These are phyloP conservation scores for Talpa occidentalis DNA, from an alignment of 2,113 vertebrate genomes.

Conservation along the genomic window DNA sequence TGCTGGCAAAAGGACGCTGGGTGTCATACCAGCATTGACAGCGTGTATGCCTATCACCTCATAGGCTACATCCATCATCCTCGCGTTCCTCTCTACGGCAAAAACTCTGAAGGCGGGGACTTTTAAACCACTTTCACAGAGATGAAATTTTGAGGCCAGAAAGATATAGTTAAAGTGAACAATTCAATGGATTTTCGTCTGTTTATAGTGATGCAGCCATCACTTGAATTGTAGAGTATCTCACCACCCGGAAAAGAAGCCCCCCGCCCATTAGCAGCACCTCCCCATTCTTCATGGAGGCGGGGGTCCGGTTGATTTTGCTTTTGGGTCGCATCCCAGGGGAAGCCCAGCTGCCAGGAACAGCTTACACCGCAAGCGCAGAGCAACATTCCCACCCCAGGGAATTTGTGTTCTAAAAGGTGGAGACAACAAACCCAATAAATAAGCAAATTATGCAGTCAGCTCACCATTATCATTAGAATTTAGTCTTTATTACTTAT, in stretches of 20 bases:
- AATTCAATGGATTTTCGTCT: background rate
- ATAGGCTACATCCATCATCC: background rate
- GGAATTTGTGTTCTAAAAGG: conserved; percentile 40
- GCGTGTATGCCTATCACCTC: background rate
- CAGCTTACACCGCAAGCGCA: background rate
- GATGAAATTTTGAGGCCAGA: background rate
- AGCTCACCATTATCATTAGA: conserved; percentile 10
- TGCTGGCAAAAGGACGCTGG: background rate
- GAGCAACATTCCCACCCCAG: background rate
- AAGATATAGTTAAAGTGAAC: background rate
- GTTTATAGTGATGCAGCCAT: background rate
- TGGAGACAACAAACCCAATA: conserved; percentile 5
- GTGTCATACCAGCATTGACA: background rate
- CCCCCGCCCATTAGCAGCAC: background rate
- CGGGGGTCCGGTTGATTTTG: background rate
- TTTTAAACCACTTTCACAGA: conserved; percentile 10
- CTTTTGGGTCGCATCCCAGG: background rate
- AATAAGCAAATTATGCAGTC: conserved; percentile 12
- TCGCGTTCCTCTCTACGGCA: background rate
- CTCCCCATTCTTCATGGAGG: background rate
- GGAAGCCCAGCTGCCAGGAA: background rate
- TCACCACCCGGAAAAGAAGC: background rate
- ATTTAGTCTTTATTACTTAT: conserved; percentile 45
- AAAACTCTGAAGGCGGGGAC: background rate
- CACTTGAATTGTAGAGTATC: conserved; percentile 25